Base-by-base conservation (phyloP, 64 coral and sea anemone genomes). In the Porites australiensis region DNA sequence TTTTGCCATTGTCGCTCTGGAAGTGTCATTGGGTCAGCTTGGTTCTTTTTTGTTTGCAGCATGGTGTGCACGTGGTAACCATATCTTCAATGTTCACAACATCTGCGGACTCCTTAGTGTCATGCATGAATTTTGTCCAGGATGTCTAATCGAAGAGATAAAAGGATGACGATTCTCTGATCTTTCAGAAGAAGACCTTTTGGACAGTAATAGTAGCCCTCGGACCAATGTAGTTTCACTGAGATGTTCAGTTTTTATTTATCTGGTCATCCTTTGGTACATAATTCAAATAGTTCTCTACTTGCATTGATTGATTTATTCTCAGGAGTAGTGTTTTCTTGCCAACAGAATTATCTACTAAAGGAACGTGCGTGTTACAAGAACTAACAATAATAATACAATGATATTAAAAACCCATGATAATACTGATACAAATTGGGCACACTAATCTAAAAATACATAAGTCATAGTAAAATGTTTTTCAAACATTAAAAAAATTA, bases 1-100 rank as follows among this genome's bases (percentile, higher is more conserved):
- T 75, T 88, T 12, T 77, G 72, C 86, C 86, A 88, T 21, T 70
- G 54, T 76, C 86, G 19, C 72, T 73, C 86, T 44, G 86, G 86
- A 9, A 76, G 10, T 20, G 53, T 19, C 46, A 71, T 58, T 59
- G 86, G 15, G 5, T 88, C 86, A 48, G 69, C 12, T 0, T 76
- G 72, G 23, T 73, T 76, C 12, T 76, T 43, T 44, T n/a, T 0
- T 57, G 1, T 65, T 88, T 88, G 11, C 69, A 22, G 45, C 49
- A 88, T 18, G 19, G 61, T 0, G 49, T 16, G 57, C 78, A 91
- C 0, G n/a, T 74, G 0, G 52, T 72, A 8, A 92, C 79, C 48
- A 74, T 60, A 44, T 79, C 74, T 64, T 83, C 79, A 0, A 85
- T 92, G 7, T 59, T 72, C 77, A 12, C 82, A 3, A 50, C 91